phyloP scores from a whole-genome alignment of 2,888 invertebrate species.

The Caenorhabditis becei region DNA sequence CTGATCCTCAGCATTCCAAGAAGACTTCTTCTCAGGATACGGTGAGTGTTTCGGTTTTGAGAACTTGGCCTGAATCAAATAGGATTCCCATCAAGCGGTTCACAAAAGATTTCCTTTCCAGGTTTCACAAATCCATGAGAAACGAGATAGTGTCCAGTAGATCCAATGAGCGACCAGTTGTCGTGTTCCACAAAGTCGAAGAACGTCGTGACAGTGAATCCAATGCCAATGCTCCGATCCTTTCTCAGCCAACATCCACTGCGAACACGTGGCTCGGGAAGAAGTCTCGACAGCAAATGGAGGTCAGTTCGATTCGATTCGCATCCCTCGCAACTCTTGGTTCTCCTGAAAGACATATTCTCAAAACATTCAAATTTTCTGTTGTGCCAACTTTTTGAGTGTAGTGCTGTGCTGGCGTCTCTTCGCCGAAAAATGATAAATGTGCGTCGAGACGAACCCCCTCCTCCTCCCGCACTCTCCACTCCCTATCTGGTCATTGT shows the following conservation, averaged over 20 bases:
- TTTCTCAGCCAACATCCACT: conserved; percentile 78
- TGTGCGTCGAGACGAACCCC: conserved; percentile 39
- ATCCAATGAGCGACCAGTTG: conserved; percentile 74
- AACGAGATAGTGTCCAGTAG: conserved; percentile 55
- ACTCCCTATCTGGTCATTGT: conserved; percentile 28
- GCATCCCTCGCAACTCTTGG: neutral
- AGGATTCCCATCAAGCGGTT: neutral
- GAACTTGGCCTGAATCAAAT: neutral
- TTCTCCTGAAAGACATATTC: conserved; percentile 2
- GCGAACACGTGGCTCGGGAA: conserved; percentile 81
- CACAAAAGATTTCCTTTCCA: conserved; percentile 28
- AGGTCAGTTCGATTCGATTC: conserved; percentile 53
- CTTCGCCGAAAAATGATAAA: conserved; percentile 49
- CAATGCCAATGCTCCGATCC: conserved; percentile 64
- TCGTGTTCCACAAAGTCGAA: conserved; percentile 80
- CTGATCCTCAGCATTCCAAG: conserved; percentile 99
- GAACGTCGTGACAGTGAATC: conserved; percentile 67
- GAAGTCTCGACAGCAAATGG: conserved; percentile 78
- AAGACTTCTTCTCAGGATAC: conserved; percentile 93
- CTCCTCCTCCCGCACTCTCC: conserved; percentile 1
- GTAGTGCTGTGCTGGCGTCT: conserved; percentile 13
- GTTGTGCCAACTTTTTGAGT: neutral
- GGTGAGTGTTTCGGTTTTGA: conserved; percentile 83
- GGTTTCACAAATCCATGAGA: conserved; percentile 65
- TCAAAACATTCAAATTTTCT: neutral